Percentiles rank a stretch among this genome's conserved stretches.
Conservation (phyloP, 1,140 invertebrate species). For the Drosophila willistoni region DNA sequence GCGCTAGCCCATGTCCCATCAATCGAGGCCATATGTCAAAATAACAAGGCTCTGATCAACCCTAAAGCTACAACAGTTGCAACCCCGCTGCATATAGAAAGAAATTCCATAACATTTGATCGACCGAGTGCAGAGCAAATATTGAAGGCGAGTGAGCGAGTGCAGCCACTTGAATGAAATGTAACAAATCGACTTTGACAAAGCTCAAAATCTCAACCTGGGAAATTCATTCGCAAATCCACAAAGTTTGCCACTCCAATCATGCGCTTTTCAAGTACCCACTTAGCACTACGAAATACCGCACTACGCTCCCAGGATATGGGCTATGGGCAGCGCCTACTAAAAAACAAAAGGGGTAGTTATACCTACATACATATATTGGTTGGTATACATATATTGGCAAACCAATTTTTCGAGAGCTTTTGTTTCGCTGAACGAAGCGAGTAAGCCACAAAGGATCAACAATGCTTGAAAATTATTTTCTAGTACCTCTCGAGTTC, state of each 20-base stretch:
- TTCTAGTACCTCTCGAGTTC: constrained; percentile 72
- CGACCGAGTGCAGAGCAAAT: constrained; percentile 62
- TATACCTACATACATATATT: constrained; percentile 12
- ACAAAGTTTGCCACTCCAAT: constrained; percentile 37
- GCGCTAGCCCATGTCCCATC: constrained; percentile 10
- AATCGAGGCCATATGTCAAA: constrained; percentile 79
- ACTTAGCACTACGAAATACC: constrained; percentile 46
- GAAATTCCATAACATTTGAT: constrained; percentile 69
- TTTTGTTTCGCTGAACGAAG: constrained; percentile 76
- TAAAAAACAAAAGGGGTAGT: constrained; percentile 69
- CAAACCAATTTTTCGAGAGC: constrained; percentile 77
- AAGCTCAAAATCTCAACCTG: constrained; percentile 53
- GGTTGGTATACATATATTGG: constrained; percentile 56
- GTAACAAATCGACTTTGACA: constrained; percentile 83
- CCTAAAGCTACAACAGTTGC: constrained; percentile 45
- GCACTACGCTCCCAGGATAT: constrained; percentile 78
- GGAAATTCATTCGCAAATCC: constrained; percentile 33
- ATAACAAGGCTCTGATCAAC: constrained; percentile 57
- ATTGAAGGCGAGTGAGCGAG: constrained; percentile 32
- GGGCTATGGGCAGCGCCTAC: constrained; percentile 23
- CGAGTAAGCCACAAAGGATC: constrained; percentile 80
- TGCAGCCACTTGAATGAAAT: constrained; percentile 64
- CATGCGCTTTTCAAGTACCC: constrained; percentile 45
- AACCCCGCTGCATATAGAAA: constrained; percentile 46
- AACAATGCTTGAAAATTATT: constrained; percentile 79